phyloP scores from a whole-genome alignment of 1,140 invertebrate species.

The Diploscapter pachys region DNA sequence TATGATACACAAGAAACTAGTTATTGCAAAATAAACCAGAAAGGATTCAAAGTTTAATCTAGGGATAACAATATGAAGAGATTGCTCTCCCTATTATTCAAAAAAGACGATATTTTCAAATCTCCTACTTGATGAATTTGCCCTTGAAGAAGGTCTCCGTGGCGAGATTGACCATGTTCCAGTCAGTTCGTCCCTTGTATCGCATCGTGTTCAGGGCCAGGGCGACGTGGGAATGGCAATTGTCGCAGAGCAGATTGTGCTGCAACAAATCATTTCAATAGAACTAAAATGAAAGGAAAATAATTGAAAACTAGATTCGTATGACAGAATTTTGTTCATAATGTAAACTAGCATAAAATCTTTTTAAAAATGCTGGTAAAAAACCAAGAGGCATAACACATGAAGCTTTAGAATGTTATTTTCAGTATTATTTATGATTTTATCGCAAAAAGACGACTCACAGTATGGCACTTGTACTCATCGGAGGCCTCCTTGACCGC shows the following conservation, averaged over 20 bases:
- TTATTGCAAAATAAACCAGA: no score
- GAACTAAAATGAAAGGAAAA: not conserved
- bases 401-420: no score
- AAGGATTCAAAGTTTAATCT: not conserved
- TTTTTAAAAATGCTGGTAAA: no score
- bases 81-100: not conserved
- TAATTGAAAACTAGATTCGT: no score
- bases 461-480: slow-evolving; percentile 85
- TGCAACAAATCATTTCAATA: slow-evolving; percentile 57
- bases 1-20: no score
- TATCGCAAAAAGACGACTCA: slow-evolving; percentile 57
- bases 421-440: no score
- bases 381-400: no score
- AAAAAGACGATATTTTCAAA: slow-evolving; percentile 18
- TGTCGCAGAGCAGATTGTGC: slow-evolving; percentile 95
- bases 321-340: no score
- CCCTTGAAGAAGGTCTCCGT: slow-evolving; percentile 40
- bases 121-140: slow-evolving; percentile 41
- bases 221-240: slow-evolving; percentile 97
- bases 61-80: no score
- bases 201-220: slow-evolving; percentile 74
- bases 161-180: slow-evolving; percentile 54
- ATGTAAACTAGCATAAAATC: no score
- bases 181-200: slow-evolving; percentile 48
- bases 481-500: slow-evolving; percentile 84